Evolutionary conservation across 2,888 invertebrate genomes (phyloP).

Genomic region (Hypomecis punctinalis): DNA sequence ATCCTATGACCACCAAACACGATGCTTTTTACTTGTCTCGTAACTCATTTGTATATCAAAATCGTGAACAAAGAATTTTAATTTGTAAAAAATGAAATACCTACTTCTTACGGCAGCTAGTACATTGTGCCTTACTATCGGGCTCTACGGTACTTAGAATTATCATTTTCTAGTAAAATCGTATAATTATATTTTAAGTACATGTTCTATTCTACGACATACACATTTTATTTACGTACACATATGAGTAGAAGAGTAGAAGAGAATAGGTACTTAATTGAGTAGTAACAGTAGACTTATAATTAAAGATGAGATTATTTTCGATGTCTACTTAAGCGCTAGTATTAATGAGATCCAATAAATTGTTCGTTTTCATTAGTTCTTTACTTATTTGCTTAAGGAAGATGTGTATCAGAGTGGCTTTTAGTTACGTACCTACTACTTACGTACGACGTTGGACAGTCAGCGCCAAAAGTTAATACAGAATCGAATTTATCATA

Average conservation of each 20-base stretch:
- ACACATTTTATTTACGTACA: constrained; percentile 63
- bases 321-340: constrained; percentile 67
- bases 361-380: constrained; percentile 35
- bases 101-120: constrained; percentile 11
- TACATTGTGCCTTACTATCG: constrained; percentile 46
- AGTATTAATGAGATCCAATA: constrained; percentile 53
- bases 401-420: constrained; percentile 54
- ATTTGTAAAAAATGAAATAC: not conserved
- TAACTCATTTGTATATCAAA: no score
- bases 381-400: constrained; percentile 48
- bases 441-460: not conserved
- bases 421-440: constrained; percentile 10
- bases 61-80: no score
- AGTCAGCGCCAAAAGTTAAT: no score
- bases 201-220: constrained; percentile 85
- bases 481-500: no score
- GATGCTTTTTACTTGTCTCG: no score
- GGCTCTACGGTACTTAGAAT: constrained; percentile 66
- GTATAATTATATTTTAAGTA: constrained; percentile 70
- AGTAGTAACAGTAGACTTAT: constrained; percentile 54
- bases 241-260: constrained; percentile 52
- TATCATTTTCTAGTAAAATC: constrained; percentile 70
- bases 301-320: constrained; percentile 36
- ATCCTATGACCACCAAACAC: no score
- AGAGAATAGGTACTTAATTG: constrained; percentile 50